Conservation (phyloP, 2,888 invertebrate genomes). For the Drosophila silvestris region DNA sequence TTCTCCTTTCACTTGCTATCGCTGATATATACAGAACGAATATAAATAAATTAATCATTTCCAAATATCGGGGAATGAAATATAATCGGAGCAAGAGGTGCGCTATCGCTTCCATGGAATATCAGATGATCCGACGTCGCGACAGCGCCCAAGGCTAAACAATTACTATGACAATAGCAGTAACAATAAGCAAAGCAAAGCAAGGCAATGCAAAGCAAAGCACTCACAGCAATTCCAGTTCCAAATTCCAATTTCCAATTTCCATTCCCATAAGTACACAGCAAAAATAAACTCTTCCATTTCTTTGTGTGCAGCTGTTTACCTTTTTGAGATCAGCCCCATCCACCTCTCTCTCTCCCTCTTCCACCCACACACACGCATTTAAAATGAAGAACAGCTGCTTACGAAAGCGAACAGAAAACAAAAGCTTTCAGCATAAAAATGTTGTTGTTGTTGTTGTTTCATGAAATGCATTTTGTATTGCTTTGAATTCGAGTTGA, state of each 20-base stretch:
- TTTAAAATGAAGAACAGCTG: background rate
- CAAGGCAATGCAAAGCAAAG: slow-evolving; percentile 38
- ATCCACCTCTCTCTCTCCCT: background rate
- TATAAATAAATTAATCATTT: slow-evolving; percentile 24
- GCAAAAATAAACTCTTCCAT: background rate
- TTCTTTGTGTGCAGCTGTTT: slow-evolving; percentile 6
- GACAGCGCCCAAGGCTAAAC: background rate
- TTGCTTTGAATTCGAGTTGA: slow-evolving; percentile 19
- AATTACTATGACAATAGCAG: background rate
- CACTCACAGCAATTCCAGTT: slow-evolving; percentile 6
- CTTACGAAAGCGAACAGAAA: background rate
- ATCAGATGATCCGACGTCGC: slow-evolving; percentile 38
- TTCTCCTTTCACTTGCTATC: no score
- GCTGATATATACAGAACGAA: background rate
- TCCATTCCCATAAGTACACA: slow-evolving; percentile 3
- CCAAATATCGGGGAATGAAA: slow-evolving; percentile 15
- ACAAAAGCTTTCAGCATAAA: background rate
- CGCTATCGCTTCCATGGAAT: slow-evolving; percentile 41
- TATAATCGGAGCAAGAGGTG: slow-evolving; percentile 18
- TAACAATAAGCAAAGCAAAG: background rate
- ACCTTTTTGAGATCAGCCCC: background rate
- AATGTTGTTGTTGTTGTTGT: background rate
- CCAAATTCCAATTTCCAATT: slow-evolving; percentile 16
- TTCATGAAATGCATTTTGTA: background rate
- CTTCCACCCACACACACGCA: background rate